These are phyloP conservation scores for Stylophora pistillata DNA, from an alignment of 64 coral and sea anemone species.

Conservation along the genomic window DNA sequence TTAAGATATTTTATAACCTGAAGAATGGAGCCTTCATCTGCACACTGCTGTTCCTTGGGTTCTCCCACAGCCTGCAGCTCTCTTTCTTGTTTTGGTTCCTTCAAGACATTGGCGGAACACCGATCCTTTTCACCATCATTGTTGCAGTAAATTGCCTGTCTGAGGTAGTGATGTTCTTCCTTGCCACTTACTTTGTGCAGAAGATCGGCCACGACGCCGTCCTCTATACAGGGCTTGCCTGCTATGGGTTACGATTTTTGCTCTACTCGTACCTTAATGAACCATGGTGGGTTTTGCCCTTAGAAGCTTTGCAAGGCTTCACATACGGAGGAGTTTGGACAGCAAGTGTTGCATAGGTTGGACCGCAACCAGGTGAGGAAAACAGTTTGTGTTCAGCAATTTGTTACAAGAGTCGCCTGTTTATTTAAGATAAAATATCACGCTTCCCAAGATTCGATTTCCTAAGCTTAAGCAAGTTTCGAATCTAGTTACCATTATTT, in stretches of 20 bases:
- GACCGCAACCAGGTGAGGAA: slow-evolving; percentile 70
- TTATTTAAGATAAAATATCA: background rate
- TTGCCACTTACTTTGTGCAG: slow-evolving; percentile 77
- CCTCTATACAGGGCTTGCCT: slow-evolving; percentile 71
- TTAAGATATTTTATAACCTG: slow-evolving; percentile 76
- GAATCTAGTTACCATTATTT: background rate
- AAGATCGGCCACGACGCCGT: slow-evolving; percentile 80
- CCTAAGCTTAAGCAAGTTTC: background rate
- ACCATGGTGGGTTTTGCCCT: slow-evolving; percentile 80
- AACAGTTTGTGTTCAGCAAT: background rate
- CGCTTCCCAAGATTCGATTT: background rate
- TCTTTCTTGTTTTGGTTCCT: slow-evolving; percentile 94
- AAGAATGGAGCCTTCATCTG: slow-evolving; percentile 88
- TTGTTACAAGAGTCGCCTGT: background rate
- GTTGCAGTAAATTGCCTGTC: slow-evolving; percentile 72
- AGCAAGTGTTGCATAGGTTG: slow-evolving; percentile 80
- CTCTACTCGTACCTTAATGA: slow-evolving; percentile 79
- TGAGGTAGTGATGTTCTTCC: slow-evolving; percentile 89
- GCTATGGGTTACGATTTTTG: slow-evolving; percentile 80
- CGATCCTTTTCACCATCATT: slow-evolving; percentile 78
- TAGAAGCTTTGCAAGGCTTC: slow-evolving; percentile 80
- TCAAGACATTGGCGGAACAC: slow-evolving; percentile 89
- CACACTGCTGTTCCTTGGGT: slow-evolving; percentile 77
- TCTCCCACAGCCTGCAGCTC: slow-evolving; percentile 88
- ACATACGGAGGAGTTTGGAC: slow-evolving; percentile 92